These are phyloP conservation scores for Odontamblyopus lacepedii DNA, from an alignment of 2,797 vertebrate genomes.

Conservation along the genomic window DNA sequence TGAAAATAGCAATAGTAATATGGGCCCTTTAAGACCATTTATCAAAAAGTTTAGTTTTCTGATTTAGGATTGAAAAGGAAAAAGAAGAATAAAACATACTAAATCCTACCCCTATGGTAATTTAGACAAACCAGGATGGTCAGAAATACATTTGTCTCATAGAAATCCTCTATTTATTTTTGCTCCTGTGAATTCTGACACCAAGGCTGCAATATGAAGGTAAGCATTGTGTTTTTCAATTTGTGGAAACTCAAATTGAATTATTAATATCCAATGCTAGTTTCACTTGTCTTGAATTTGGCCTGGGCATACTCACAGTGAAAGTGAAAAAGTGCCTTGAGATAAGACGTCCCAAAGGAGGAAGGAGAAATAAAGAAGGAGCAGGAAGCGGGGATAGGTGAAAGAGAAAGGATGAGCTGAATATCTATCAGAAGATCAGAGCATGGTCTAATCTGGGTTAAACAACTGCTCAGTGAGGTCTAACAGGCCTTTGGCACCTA, in stretches of 20 bases:
- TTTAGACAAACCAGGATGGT: not conserved
- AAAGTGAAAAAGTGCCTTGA: slow-evolving; percentile 44
- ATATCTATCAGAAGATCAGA: slow-evolving; percentile 70
- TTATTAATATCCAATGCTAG: slow-evolving; percentile 51
- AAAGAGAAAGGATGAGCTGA: slow-evolving; percentile 59
- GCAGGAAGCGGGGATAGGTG: slow-evolving; percentile 46
- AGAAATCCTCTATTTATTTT: slow-evolving; percentile 14
- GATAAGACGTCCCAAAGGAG: slow-evolving; percentile 58
- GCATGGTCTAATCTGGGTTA: slow-evolving; percentile 64
- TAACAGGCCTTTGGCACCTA: slow-evolving; percentile 22
- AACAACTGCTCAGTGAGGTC: slow-evolving; percentile 54
- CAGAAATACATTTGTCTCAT: slow-evolving; percentile 29
- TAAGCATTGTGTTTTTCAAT: slow-evolving; percentile 19
- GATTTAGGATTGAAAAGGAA: too few relatives aligned
- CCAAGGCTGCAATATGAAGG: slow-evolving; percentile 9
- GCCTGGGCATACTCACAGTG: slow-evolving; percentile 24
- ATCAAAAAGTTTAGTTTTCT: too few relatives aligned
- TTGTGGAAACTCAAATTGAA: slow-evolving; percentile 46
- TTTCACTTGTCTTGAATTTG: slow-evolving; percentile 38
- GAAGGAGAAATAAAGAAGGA: slow-evolving; percentile 16
- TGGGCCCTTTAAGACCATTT: too few relatives aligned
- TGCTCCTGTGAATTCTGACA: slow-evolving; percentile 21
- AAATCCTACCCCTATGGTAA: not conserved
- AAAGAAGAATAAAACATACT: too few relatives aligned
- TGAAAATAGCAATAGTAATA: too few relatives aligned